Percentiles rank a stretch among this genome's conserved stretches.
Evolutionary conservation across 2,113 vertebrate genomes (phyloP).

Genomic region (Clarias batrachus): DNA sequence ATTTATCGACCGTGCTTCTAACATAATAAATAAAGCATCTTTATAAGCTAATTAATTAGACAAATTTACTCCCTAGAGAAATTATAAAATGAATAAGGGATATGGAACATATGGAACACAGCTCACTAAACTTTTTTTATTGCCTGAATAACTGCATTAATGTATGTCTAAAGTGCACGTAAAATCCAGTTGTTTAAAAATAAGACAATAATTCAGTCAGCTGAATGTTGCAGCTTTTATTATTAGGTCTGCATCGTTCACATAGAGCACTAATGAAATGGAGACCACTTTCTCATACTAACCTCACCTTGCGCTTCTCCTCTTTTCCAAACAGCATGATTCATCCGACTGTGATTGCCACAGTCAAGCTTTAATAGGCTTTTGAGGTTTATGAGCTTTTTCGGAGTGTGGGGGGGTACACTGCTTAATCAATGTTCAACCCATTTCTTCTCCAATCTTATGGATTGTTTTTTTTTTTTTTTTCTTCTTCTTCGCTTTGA

Average conservation of each 20-base stretch:
- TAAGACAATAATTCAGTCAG: constrained; percentile 4
- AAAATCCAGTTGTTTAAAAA: background rate
- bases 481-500: constrained; percentile 71
- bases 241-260: background rate
- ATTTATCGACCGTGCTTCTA: background rate
- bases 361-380: constrained; percentile 62
- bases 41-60: background rate
- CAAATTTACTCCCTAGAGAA: background rate
- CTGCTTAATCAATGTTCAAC: constrained; percentile 74
- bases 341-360: constrained; percentile 42
- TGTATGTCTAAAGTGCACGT: background rate
- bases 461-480: constrained; percentile 70
- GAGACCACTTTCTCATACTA: background rate
- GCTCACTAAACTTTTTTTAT: background rate
- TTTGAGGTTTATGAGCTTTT: constrained; percentile 26
- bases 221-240: background rate
- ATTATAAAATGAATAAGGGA: background rate
- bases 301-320: constrained; percentile 15
- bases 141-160: background rate
- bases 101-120: background rate
- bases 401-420: constrained; percentile 55
- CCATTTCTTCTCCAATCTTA: constrained; percentile 61
- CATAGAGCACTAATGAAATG: background rate
- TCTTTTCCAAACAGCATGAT: constrained; percentile 40
- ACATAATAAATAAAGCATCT: background rate